Evolutionary conservation across 2,888 invertebrate genomes (phyloP), one percentile per base, ranked within the genome.

Genomic region (Agapetus fuscipes): DNA sequence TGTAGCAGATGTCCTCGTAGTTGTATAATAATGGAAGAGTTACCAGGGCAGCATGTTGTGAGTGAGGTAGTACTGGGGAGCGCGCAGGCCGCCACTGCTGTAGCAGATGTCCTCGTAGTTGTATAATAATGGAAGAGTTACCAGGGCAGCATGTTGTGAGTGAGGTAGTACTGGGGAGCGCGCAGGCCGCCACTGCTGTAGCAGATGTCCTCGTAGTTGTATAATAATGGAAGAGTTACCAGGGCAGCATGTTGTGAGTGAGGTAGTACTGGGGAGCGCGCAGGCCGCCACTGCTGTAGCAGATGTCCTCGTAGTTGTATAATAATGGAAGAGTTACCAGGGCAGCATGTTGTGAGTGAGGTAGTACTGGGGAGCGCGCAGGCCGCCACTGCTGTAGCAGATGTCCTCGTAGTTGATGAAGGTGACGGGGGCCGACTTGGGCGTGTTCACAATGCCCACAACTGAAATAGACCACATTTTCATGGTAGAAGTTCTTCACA

Each of bases 31-130:
- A n/a, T n/a, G n/a, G n/a, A n/a, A n/a, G n/a, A n/a, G n/a, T n/a
- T n/a, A n/a, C n/a, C n/a, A n/a, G n/a, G n/a, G n/a, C n/a, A n/a
- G n/a, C n/a, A n/a, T n/a, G n/a, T n/a, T n/a, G n/a, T 83, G 78
- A 37, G 76, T 73, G 37, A 89, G 73, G 54, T 80, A 84, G 55
- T 85, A 85, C 56, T 83, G 83, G 50, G 77, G 75, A 2, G 74
- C 69, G 38, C 81, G 65, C 2, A 68, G 71, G 3, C 76, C 74
- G 0, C 80, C 78, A 54, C 74, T 72, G 48, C 87, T 85, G 56
- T 79, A 88, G 58, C 88, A 88, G 42, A 91, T 74, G 54, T 91
- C 93, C 53, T 85, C 85, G 60, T 84, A 93, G 55, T 83, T 83
- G 0, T n/a, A n/a, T n/a, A n/a, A n/a, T n/a, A n/a, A n/a, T n/a